These are phyloP conservation scores for Lithobates sylvaticus DNA, from an alignment of 2,797 vertebrate genomes.

Conservation along the genomic window DNA sequence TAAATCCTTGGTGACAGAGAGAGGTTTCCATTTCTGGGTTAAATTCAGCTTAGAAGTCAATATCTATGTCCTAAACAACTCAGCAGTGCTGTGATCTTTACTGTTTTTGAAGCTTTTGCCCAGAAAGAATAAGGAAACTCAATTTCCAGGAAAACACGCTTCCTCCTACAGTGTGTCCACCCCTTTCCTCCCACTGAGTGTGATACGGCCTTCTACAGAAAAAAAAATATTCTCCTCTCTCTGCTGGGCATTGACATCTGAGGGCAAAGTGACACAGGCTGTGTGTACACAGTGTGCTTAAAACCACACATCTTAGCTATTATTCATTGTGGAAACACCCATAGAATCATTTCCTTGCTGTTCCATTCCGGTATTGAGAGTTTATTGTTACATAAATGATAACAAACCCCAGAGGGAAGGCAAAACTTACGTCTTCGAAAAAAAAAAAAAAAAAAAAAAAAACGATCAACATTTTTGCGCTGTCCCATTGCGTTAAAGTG, in stretches of 20 bases:
- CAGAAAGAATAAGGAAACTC: not conserved
- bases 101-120: not conserved
- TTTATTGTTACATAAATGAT: no score
- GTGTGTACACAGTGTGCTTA: not conserved
- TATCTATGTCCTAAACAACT: not conserved
- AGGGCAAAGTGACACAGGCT: not conserved
- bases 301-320: not conserved
- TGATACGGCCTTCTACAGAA: not conserved
- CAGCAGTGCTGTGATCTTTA: not conserved
- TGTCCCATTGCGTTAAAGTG: no score
- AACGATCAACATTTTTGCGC: no score
- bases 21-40: no score
- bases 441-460: no score
- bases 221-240: not conserved
- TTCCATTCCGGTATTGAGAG: not conserved
- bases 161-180: not conserved
- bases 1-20: no score
- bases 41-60: no score
- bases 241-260: not conserved
- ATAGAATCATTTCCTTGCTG: not conserved
- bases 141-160: slow-evolving; percentile 14
- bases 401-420: no score
- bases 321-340: not conserved
- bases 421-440: not conserved
- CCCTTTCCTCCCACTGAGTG: slow-evolving; percentile 1